Conservation (phyloP, 2,888 invertebrate species). For the Agriotes lineatus region DNA sequence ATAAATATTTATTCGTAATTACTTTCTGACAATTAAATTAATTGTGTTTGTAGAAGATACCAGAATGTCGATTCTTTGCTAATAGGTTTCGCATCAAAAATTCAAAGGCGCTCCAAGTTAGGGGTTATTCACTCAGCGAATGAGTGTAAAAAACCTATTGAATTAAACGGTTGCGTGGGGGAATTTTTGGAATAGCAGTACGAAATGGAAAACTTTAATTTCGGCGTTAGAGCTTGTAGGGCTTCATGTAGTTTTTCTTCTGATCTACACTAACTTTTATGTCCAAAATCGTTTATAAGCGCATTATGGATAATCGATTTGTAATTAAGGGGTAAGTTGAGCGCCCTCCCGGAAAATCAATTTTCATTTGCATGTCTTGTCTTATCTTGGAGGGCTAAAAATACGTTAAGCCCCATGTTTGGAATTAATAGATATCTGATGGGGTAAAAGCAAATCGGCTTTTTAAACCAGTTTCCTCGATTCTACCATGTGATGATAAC, state of each 20-base stretch:
- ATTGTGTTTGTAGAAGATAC: conserved; percentile 5
- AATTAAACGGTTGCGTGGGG: conserved; percentile 14
- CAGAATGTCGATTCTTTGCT: background rate
- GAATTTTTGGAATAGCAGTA: conserved; percentile 8
- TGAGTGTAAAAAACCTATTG: conserved; percentile 16
- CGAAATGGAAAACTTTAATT: too few relatives aligned
- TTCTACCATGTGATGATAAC: background rate
- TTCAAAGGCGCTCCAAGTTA: conserved; percentile 6
- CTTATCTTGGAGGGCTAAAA: background rate
- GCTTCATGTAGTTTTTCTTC: too few relatives aligned
- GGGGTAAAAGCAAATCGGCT: background rate
- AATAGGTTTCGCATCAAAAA: background rate
- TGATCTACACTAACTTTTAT: too few relatives aligned
- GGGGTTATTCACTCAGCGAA: conserved; percentile 6
- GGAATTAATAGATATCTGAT: background rate
- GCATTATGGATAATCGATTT: too few relatives aligned
- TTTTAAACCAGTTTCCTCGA: background rate
- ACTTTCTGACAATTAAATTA: background rate
- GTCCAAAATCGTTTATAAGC: too few relatives aligned
- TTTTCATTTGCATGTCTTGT: background rate
- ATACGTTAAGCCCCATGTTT: background rate
- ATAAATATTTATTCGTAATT: conserved; percentile 11
- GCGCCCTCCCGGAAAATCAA: background rate
- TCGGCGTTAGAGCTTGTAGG: too few relatives aligned
- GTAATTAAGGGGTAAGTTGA: background rate